Conservation (phyloP, 1,140 invertebrate genomes). For the Lordiphosa mommai region DNA sequence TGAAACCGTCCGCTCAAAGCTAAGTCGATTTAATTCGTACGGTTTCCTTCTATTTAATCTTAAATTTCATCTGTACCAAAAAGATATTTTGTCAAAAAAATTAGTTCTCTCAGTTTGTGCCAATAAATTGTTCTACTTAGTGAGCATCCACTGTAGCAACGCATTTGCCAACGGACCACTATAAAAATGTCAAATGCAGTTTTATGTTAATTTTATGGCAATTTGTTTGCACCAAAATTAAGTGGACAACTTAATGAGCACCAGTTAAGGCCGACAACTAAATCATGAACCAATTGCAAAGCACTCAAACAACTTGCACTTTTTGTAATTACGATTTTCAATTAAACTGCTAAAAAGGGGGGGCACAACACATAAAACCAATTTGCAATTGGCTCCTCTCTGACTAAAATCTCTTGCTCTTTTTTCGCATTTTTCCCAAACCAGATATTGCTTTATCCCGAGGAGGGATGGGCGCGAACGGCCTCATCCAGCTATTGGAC, state of each 20-base stretch:
- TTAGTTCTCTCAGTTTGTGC: too few relatives aligned
- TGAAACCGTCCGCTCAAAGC: too few relatives aligned
- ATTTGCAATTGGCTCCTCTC: conserved; percentile 57
- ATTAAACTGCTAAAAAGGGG: conserved; percentile 47
- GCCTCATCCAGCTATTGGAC: conserved; percentile 92
- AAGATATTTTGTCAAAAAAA: too few relatives aligned
- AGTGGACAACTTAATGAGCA: conserved; percentile 44
- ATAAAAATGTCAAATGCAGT: conserved; percentile 49
- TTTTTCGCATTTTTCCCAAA: background rate
- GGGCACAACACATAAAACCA: conserved; percentile 58
- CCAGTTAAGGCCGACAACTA: conserved; percentile 24
- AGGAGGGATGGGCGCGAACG: conserved; percentile 92
- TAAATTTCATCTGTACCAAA: too few relatives aligned
- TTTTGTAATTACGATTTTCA: conserved; percentile 72
- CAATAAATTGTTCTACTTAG: background rate
- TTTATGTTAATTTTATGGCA: conserved; percentile 43
- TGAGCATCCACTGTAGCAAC: background rate
- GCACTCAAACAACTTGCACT: conserved; percentile 43
- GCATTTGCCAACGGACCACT: background rate
- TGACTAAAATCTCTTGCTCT: conserved; percentile 33
- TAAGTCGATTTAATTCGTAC: too few relatives aligned
- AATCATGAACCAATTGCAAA: conserved; percentile 11
- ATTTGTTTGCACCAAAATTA: conserved; percentile 47
- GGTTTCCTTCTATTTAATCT: too few relatives aligned
- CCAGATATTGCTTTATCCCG: conserved; percentile 90